A percentile compares a stretch with the other conserved stretches of the same genome.
phyloP scores from a whole-genome alignment of 1,140 invertebrate genomes.

The Sitobion miscanthi region DNA sequence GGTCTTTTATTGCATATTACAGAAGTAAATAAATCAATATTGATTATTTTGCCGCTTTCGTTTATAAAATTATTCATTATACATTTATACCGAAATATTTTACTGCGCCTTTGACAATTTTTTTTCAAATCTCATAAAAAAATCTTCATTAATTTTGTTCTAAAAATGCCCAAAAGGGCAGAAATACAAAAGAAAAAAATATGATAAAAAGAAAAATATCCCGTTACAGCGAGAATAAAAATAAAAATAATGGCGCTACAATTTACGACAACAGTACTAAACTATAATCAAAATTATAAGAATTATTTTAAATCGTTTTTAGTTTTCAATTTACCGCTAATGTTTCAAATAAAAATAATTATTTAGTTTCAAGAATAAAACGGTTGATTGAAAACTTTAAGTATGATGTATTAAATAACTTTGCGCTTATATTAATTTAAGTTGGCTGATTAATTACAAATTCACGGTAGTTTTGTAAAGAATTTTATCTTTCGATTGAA shows the following conservation, averaged over 20 bases:
- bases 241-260: not conserved
- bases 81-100: not conserved
- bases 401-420: not conserved
- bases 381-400: not conserved
- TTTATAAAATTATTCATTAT: slow-evolving; percentile 15
- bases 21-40: slow-evolving; percentile 14
- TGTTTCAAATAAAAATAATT: not conserved
- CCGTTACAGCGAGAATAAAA: not conserved
- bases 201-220: slow-evolving; percentile 1
- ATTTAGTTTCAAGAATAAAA: not conserved
- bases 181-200: not conserved
- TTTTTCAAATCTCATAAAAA: not conserved
- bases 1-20: not conserved
- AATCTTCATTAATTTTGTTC: slow-evolving; percentile 10
- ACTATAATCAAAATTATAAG: not conserved
- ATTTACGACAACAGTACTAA: not conserved
- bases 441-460: not conserved
- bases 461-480: not conserved
- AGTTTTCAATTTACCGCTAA: not conserved
- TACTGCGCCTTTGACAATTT: not conserved
- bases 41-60: not conserved
- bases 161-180: not conserved
- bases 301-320: not conserved
- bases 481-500: not conserved
- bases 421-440: not conserved